Evolutionary conservation across 2,888 invertebrate genomes (phyloP).

Genomic region (Carabus problematicus): DNA sequence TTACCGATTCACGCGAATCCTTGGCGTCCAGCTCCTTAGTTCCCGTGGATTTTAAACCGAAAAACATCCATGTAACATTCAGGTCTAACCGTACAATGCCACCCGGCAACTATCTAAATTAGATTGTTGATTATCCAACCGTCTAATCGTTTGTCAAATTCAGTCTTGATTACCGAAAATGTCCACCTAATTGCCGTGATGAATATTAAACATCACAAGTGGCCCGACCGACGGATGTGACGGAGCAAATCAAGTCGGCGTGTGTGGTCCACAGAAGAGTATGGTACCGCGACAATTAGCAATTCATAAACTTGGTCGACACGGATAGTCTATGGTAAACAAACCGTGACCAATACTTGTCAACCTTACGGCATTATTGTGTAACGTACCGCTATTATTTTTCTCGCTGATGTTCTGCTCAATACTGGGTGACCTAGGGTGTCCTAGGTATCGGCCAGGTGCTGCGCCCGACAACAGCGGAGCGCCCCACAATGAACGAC

Average conservation of each 20-base stretch:
- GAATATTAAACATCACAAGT: conserved; percentile 24
- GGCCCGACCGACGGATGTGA: conserved; percentile 29
- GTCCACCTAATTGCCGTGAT: conserved; percentile 12
- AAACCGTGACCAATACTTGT: too few species aligned
- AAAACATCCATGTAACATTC: not conserved
- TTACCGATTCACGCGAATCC: not conserved
- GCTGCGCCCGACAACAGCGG: conserved; percentile 53
- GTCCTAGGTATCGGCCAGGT: conserved; percentile 27
- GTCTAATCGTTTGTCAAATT: too few species aligned
- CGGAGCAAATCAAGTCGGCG: conserved; percentile 19
- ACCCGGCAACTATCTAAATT: not conserved
- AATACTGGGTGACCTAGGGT: not conserved
- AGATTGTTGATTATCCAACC: too few species aligned
- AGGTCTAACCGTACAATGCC: not conserved
- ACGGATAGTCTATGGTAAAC: too few species aligned
- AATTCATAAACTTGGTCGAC: not conserved
- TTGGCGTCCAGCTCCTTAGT: too few species aligned
- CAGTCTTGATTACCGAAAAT: not conserved
- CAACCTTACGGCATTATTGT: too few species aligned
- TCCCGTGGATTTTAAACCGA: too few species aligned
- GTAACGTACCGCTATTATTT: conserved; percentile 48
- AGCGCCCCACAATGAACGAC: conserved; percentile 56
- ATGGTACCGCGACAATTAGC: conserved; percentile 26
- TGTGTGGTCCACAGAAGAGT: conserved; percentile 25
- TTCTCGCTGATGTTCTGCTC: not conserved